A percentile compares a stretch with the other conserved stretches of the same genome.
Evolutionary conservation across 2,888 invertebrate genomes (phyloP).

Genomic region (Malthinus flaveolus): DNA sequence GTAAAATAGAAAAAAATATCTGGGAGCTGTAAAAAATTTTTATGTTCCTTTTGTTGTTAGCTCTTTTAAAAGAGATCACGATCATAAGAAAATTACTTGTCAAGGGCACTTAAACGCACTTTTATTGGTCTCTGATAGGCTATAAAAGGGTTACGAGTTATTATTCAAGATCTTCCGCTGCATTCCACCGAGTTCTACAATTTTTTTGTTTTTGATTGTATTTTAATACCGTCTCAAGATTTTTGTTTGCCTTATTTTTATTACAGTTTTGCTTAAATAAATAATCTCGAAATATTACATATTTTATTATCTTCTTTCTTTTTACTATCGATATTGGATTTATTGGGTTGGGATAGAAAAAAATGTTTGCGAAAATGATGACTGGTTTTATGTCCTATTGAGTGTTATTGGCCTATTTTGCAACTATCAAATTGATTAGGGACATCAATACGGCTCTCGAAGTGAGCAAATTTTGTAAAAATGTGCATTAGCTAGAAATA

Average conservation of each 20-base stretch:
- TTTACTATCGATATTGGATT: too few species aligned
- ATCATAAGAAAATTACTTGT: slow-evolving; percentile 50
- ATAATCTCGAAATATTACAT: background rate
- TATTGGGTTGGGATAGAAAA: too few species aligned
- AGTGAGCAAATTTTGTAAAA: too few species aligned
- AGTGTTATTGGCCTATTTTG: too few species aligned
- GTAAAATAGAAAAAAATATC: too few species aligned
- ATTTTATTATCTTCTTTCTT: too few species aligned
- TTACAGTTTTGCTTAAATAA: slow-evolving; percentile 2
- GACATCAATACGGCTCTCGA: too few species aligned
- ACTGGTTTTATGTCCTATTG: too few species aligned
- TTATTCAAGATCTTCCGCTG: slow-evolving; percentile 50
- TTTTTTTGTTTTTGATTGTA: slow-evolving; percentile 23
- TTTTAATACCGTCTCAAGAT: slow-evolving; percentile 21
- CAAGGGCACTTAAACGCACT: slow-evolving; percentile 54
- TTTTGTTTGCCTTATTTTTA: slow-evolving; percentile 16
- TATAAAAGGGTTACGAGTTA: slow-evolving; percentile 57
- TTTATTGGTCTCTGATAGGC: slow-evolving; percentile 57
- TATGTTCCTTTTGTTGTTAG: slow-evolving; percentile 47
- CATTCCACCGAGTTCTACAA: slow-evolving; percentile 35
- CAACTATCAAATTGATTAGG: too few species aligned
- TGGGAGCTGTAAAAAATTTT: slow-evolving; percentile 31
- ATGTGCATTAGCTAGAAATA: too few species aligned
- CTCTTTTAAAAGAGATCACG: slow-evolving; percentile 49
- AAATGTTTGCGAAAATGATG: too few species aligned